These are phyloP conservation scores for Reticulitermes lucifugus DNA, from an alignment of 2,888 invertebrate species.

Conservation along the genomic window DNA sequence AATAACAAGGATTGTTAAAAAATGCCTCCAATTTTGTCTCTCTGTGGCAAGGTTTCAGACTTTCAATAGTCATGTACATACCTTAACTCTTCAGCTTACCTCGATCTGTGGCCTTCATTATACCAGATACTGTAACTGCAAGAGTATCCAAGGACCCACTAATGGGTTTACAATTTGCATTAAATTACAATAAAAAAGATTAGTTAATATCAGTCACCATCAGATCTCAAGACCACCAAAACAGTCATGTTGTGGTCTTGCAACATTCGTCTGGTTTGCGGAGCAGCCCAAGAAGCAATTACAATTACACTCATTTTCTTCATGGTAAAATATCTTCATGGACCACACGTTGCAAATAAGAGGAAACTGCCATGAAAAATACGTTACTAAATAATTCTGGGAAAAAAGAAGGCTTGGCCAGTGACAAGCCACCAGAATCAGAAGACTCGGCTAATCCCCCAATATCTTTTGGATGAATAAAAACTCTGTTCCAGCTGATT, in stretches of 20 bases:
- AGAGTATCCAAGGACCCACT: constrained; percentile 27
- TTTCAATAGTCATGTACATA: neutral
- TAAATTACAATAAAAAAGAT: constrained; percentile 38
- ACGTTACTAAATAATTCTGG: constrained; percentile 25
- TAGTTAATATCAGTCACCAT: constrained; percentile 43
- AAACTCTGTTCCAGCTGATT: neutral
- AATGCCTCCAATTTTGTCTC: constrained; percentile 24
- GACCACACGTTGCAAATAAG: neutral
- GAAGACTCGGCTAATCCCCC: neutral
- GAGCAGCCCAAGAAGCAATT: constrained; percentile 22
- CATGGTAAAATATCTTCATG: constrained; percentile 1
- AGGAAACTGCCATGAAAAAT: constrained; percentile 1
- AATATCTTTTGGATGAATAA: neutral
- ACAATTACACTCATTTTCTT: constrained; percentile 4
- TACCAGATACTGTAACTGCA: neutral
- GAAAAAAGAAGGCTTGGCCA: neutral
- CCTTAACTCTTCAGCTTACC: constrained; percentile 23
- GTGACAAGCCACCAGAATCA: neutral
- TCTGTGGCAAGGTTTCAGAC: constrained; percentile 28
- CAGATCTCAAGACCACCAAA: neutral
- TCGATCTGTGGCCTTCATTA: constrained; percentile 16
- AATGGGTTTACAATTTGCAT: constrained; percentile 21
- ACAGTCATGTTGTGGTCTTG: neutral
- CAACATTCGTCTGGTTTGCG: neutral
- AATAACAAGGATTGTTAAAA: constrained; percentile 3